Conservation (phyloP, 2,797 vertebrate genomes). For the Helicolenus hilgendorfi region DNA sequence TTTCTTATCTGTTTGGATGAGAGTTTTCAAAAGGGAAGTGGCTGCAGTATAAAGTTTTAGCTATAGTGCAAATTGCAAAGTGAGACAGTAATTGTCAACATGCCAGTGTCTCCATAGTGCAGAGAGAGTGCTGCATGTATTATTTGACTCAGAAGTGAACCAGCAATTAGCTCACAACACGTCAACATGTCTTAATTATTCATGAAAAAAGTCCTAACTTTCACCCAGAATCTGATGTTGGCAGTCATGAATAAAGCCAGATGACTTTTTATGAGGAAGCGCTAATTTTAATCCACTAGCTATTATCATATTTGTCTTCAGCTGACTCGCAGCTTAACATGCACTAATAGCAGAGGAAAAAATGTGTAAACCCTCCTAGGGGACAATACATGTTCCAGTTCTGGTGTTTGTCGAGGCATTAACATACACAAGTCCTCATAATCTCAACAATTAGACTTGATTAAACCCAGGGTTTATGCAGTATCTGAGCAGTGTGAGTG, state of each 20-base stretch:
- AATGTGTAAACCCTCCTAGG: constrained; percentile 71
- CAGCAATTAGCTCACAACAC: constrained; percentile 20
- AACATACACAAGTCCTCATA: constrained; percentile 76
- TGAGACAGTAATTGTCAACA: constrained; percentile 24
- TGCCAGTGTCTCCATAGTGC: constrained; percentile 2
- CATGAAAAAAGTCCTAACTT: constrained; percentile 33
- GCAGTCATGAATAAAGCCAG: constrained; percentile 43
- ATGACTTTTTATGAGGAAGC: constrained; percentile 50
- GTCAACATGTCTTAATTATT: constrained; percentile 33
- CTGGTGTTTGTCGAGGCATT: constrained; percentile 79
- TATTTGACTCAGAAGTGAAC: constrained; percentile 27
- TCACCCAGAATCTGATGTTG: constrained; percentile 38
- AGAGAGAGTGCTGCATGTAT: neutral
- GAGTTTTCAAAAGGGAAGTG: constrained; percentile 63
- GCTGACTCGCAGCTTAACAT: constrained; percentile 71
- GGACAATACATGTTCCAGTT: constrained; percentile 75
- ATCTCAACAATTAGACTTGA: constrained; percentile 82
- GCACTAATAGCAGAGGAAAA: constrained; percentile 60
- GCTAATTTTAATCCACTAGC: constrained; percentile 61
- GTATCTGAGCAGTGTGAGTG: constrained; percentile 46
- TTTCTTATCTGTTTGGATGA: constrained; percentile 69
- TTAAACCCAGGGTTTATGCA: constrained; percentile 76
- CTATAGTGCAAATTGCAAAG: constrained; percentile 40
- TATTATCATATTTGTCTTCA: constrained; percentile 77
- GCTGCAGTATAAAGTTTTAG: constrained; percentile 41